A percentile compares a stretch with the other conserved stretches of the same genome.
phyloP scores from a whole-genome alignment of 2,888 invertebrate genomes.

The Orthosia incerta region DNA sequence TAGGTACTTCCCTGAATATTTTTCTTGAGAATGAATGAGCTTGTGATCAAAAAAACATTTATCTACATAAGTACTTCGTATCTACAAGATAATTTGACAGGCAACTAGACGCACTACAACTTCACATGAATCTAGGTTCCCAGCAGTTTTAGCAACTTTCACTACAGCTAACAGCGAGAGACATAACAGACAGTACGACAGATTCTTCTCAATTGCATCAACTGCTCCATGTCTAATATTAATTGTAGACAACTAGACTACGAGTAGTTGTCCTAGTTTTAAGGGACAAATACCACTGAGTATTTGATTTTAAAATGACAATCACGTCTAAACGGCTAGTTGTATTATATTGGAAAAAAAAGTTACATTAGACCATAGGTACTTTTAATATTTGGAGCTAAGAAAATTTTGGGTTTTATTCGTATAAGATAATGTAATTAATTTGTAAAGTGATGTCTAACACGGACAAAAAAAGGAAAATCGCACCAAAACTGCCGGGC shows the following conservation, averaged over 20 bases:
- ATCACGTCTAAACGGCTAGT: too few relatives aligned
- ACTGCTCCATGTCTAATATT: background rate
- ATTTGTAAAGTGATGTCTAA: too few relatives aligned
- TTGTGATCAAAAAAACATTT: background rate
- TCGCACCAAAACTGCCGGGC: too few relatives aligned
- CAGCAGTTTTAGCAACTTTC: constrained; percentile 28
- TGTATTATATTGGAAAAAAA: too few relatives aligned
- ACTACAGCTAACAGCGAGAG: background rate
- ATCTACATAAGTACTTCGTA: background rate
- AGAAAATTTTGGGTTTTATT: too few relatives aligned
- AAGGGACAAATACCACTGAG: too few relatives aligned
- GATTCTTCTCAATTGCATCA: constrained; percentile 6
- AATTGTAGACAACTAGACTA: background rate
- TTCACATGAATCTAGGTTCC: constrained; percentile 14
- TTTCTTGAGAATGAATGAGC: background rate
- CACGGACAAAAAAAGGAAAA: too few relatives aligned
- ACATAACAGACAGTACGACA: constrained; percentile 1
- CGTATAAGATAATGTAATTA: too few relatives aligned
- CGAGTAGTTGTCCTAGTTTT: background rate
- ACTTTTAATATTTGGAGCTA: too few relatives aligned
- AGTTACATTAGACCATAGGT: too few relatives aligned
- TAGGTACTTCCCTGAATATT: background rate
- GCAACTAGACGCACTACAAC: background rate
- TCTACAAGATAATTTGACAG: constrained; percentile 2
- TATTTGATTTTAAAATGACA: too few relatives aligned